Conservation (phyloP, 2,113 vertebrate species). For the Notiomystis cincta region DNA sequence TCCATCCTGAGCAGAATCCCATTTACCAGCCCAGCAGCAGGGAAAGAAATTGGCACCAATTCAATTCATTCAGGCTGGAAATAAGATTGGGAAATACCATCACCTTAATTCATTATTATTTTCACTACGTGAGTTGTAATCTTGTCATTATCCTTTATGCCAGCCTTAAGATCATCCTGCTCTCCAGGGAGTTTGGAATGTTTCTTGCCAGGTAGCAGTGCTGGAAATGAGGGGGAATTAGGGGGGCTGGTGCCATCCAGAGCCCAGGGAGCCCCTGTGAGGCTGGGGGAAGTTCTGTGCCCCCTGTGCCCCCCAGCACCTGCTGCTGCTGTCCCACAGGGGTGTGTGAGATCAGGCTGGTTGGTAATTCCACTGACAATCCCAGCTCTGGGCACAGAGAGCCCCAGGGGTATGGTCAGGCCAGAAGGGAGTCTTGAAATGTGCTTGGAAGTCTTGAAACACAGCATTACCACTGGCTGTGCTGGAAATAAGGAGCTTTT, state of each 20-base stretch:
- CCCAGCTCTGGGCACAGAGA: not conserved
- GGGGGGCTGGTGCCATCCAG: not conserved
- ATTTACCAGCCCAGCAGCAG: not conserved
- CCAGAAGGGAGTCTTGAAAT: not conserved
- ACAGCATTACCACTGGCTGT: slow-evolving; percentile 38
- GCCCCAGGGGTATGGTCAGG: not conserved
- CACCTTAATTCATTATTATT: slow-evolving; percentile 38
- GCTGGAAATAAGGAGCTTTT: slow-evolving; percentile 51
- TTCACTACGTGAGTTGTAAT: not conserved
- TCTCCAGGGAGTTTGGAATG: not conserved
- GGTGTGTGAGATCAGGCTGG: not conserved
- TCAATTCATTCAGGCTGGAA: not conserved
- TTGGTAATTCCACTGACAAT: slow-evolving; percentile 1
- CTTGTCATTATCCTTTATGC: slow-evolving; percentile 18
- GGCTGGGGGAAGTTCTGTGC: not conserved
- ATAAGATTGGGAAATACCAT: not conserved
- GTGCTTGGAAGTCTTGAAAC: too few relatives aligned
- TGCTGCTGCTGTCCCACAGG: not conserved
- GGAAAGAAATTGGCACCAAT: not conserved
- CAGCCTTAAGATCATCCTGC: not conserved
- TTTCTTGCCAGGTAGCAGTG: not conserved
- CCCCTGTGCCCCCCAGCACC: not conserved
- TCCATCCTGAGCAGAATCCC: not conserved
- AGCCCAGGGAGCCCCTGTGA: not conserved
- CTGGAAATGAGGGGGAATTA: not conserved